Base-by-base conservation (phyloP, 2,797 vertebrate genomes). In the Phalanger gymnotis region DNA sequence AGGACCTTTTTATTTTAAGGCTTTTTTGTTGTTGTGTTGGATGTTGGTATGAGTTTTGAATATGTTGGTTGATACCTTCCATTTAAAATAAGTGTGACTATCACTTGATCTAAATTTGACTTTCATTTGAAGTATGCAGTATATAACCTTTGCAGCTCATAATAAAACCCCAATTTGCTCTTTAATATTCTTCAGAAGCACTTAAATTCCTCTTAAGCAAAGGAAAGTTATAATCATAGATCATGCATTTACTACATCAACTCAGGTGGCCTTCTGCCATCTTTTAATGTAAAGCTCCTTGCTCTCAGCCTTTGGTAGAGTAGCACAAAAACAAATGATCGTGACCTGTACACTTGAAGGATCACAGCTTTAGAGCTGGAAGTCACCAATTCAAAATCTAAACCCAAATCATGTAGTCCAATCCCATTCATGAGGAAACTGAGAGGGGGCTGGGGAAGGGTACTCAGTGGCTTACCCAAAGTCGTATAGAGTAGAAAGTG, bases 31-130 rank as follows among this genome's bases (percentile, higher is more conserved):
- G 81, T 61, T 92, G 52, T n/a, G 40, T 91, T 95, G 40, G 58
- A 87, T 94, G 87, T 58, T 92, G 47, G 90, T 28, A 14, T 16
- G 14, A 40, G 25, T 61, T 16, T n/a, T 90, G 91, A 55, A 10
- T 54, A 40, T 54, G 91, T 13, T 91, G 51, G 91, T 13, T 91
- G 51, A 30, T 92, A 28, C 57, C 91, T 94, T 93, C 57, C 28
- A 91, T 92, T 95, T 93, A 89, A 90, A 92, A 91, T 94, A 54
- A 92, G 40, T 55, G 53, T 96, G 90, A 54, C 4, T 96, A 95
- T n/a, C 91, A 66, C 94, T 92, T 90, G 73, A 91, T 95, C 56
- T 91, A 58, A 94, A 91, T 58, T 57, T 93, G 57, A 91, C 53
- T 94, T 90, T 90, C 56, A 53, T 95, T 94, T 95, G 40, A 93